phyloP scores from a whole-genome alignment of 2,888 invertebrate species.

The Sthenelais limicola region DNA sequence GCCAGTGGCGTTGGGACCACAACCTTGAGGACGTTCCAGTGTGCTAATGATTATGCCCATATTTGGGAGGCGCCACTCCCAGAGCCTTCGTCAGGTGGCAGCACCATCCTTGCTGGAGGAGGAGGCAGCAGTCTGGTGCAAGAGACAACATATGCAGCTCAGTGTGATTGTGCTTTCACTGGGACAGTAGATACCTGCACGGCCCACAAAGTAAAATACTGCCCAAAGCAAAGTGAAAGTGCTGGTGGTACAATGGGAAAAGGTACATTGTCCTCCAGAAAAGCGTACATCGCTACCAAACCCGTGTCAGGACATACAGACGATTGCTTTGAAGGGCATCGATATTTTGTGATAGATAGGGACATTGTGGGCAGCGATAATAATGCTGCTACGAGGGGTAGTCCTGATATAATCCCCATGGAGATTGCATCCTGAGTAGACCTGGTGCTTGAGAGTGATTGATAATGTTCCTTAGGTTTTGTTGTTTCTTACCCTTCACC shows the following conservation, averaged over 20 bases:
- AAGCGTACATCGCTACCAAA: constrained; percentile 28
- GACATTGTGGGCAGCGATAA: not conserved
- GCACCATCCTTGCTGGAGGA: not conserved
- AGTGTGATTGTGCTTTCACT: constrained; percentile 33
- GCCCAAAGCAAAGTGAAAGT: too few species aligned
- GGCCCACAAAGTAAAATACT: constrained; percentile 2
- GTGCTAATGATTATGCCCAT: constrained; percentile 40
- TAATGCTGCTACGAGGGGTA: too few species aligned
- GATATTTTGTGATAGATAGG: constrained; percentile 31
- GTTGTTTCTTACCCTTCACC: too few species aligned
- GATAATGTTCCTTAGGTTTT: too few species aligned
- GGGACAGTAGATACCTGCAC: constrained; percentile 18
- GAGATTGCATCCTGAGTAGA: constrained; percentile 28
- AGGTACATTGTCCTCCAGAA: constrained; percentile 2
- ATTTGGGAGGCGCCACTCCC: constrained; percentile 41
- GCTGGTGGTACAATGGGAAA: too few species aligned
- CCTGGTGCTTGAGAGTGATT: too few species aligned
- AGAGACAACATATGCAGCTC: constrained; percentile 33
- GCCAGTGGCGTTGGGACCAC: too few species aligned
- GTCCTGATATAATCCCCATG: constrained; percentile 31
- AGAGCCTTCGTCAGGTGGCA: constrained; percentile 6
- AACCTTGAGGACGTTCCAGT: constrained; percentile 32
- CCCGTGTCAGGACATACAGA: constrained; percentile 15
- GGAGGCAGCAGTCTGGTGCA: constrained; percentile 4
- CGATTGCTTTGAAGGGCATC: constrained; percentile 32